Conservation (phyloP, 2,888 invertebrate genomes). For the Nycteola revayana region DNA sequence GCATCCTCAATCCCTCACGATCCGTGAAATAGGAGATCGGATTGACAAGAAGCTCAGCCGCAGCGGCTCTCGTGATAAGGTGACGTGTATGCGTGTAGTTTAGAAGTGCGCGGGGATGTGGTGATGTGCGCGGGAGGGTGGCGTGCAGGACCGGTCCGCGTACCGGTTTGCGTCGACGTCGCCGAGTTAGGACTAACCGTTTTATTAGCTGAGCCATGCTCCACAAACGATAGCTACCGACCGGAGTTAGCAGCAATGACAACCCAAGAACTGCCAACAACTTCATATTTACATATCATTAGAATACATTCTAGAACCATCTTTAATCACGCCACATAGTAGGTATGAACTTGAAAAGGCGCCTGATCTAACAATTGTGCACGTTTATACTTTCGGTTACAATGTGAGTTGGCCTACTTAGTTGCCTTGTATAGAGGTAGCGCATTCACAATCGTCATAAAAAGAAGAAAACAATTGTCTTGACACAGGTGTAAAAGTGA, state of each 20-base stretch:
- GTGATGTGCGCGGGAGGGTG: slow-evolving; percentile 44
- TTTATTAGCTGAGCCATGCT: slow-evolving; percentile 77
- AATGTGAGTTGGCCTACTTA: slow-evolving; percentile 36
- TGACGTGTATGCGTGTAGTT: slow-evolving; percentile 75
- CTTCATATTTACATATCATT: slow-evolving; percentile 34
- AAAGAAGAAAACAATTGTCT: slow-evolving; percentile 59
- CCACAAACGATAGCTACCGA: slow-evolving; percentile 69
- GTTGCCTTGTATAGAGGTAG: slow-evolving; percentile 28
- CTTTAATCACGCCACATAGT: slow-evolving; percentile 12
- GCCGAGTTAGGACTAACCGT: slow-evolving; percentile 74
- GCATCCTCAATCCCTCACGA: slow-evolving; percentile 45
- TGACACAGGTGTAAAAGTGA: slow-evolving; percentile 70
- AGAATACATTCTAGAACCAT: slow-evolving; percentile 19
- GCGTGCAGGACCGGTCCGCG: slow-evolving; percentile 65
- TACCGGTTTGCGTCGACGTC: slow-evolving; percentile 75
- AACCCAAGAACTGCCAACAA: slow-evolving; percentile 39
- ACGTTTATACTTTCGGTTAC: slow-evolving; percentile 22
- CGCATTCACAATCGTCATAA: slow-evolving; percentile 37
- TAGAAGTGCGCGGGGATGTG: slow-evolving; percentile 59
- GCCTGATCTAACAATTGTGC: slow-evolving; percentile 22
- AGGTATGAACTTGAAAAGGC: slow-evolving; percentile 26
- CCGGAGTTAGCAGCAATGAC: slow-evolving; percentile 37
- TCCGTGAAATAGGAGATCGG: slow-evolving; percentile 70
- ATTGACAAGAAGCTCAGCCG: slow-evolving; percentile 65
- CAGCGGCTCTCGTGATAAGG: slow-evolving; percentile 66